Base-by-base conservation (phyloP, 2,113 vertebrate species). In the Hippocampus zosterae region DNA sequence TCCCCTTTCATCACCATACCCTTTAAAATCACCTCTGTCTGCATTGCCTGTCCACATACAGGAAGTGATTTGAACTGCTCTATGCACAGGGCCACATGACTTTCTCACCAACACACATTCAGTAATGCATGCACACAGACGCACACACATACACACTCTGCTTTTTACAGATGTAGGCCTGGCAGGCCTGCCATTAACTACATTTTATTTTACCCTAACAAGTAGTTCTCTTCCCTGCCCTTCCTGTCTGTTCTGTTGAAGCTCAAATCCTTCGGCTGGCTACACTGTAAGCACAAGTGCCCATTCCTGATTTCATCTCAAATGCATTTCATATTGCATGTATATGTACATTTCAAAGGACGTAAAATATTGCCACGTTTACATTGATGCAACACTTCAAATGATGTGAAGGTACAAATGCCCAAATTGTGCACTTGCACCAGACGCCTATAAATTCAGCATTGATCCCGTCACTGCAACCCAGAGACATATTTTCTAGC, bases 1-100 rank as follows among this genome's bases (percentile, higher is more conserved):
- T 73, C 13, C 33, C 33, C 68, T 68, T 27, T 46, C 29, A 29
- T 33, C 16, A 19, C 3, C 42, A 25, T 12, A 33, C 10, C n/a
- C 42, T 8, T 37, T 37, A 37, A 6, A 37, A 40, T 52, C 40
- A 18, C 67, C 77, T 85, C 74, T 89, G 81, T 87, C 67, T 77
- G 18, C 44, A 42, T 29, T 52, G 23, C 29, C 67, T 57, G 74
- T 70, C 71, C 65, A 48, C 70, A 63, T 41, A 46, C 79, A 75
- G 68, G 74, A 79, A 81, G 73, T 72, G 52, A 60, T 76, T 75
- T 48, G 61, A 67, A 68, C 40, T 55, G 65, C 78, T 79, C 75
- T 69, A 27, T 65, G 33, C 76, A 65, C 67, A 56, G 27, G 70
- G 69, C 79, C 72, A 12, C 72, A 78, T 88, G 85, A 90, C 77